phyloP scores from a whole-genome alignment of 2,797 vertebrate species.

The Falco berigora region DNA sequence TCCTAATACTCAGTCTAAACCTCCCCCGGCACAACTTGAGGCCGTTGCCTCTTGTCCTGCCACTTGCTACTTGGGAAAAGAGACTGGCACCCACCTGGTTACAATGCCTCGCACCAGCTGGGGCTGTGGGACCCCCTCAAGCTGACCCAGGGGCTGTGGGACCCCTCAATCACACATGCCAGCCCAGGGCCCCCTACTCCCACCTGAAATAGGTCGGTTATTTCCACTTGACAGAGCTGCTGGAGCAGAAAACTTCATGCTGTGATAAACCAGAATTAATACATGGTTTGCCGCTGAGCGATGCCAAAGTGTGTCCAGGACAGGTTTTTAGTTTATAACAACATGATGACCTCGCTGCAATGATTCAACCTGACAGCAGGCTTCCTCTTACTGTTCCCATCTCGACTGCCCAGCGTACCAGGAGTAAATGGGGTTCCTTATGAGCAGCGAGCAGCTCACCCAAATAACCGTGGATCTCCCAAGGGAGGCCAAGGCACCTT shows the following conservation, averaged over 20 bases:
- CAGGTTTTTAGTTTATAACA: not conserved
- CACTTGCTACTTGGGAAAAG: no score
- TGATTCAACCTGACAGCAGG: not conserved
- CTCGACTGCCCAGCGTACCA: not conserved
- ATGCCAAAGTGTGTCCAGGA: not conserved
- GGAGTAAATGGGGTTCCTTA: not conserved
- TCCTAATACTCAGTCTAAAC: no score
- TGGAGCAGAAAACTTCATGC: not conserved
- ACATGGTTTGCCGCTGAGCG: not conserved
- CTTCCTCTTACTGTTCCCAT: not conserved
- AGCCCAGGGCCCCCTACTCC: not conserved
- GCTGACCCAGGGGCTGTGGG: not conserved
- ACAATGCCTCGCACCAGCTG: not conserved
- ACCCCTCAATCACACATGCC: not conserved
- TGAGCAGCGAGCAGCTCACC: rapidly evolving
- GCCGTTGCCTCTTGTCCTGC: no score
- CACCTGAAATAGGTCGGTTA: not conserved
- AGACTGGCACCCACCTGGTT: no score
- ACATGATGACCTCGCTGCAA: not conserved
- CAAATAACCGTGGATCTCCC: not conserved
- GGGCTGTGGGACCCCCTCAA: not conserved
- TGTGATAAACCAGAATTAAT: not conserved
- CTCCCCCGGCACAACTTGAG: no score
- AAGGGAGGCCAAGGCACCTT: not conserved
- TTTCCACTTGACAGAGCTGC: not conserved